These are phyloP conservation scores for Brevimyrus niger DNA, from an alignment of 2,113 vertebrate genomes.

Conservation along the genomic window DNA sequence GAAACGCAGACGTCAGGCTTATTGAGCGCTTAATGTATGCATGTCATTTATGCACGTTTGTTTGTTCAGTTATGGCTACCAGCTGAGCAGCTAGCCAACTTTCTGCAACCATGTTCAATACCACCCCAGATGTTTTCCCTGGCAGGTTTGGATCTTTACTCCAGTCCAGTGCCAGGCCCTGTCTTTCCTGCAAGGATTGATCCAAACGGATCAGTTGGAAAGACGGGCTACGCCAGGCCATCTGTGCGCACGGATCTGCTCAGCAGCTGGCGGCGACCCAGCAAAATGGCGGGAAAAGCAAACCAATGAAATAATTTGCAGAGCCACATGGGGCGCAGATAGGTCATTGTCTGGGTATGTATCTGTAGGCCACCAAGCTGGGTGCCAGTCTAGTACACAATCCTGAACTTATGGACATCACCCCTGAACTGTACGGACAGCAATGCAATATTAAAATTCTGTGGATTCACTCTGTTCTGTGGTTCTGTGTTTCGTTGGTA, in stretches of 20 bases:
- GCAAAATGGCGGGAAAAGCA: not conserved
- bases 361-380: not conserved
- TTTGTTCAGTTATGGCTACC: not conserved
- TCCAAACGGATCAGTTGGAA: slow-evolving; percentile 21
- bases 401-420: not conserved
- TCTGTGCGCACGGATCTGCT: slow-evolving; percentile 1
- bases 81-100: not conserved
- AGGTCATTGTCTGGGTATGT: not conserved
- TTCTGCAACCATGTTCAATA: not conserved
- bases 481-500: not conserved
- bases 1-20: not conserved
- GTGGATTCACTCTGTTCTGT: not conserved
- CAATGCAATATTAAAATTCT: not conserved
- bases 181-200: slow-evolving; percentile 1
- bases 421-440: not conserved
- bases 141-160: not conserved
- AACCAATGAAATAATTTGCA: not conserved
- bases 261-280: not conserved
- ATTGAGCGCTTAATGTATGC: not conserved
- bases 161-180: not conserved
- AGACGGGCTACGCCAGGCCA: not conserved
- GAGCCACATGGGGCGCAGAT: not conserved
- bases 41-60: not conserved
- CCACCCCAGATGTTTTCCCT: slow-evolving; percentile 16
- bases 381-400: not conserved